Percentiles rank a stretch among this genome's conserved stretches.
Evolutionary conservation across 2,797 vertebrate genomes (phyloP).

Genomic region (Etheostoma nigrum): DNA sequence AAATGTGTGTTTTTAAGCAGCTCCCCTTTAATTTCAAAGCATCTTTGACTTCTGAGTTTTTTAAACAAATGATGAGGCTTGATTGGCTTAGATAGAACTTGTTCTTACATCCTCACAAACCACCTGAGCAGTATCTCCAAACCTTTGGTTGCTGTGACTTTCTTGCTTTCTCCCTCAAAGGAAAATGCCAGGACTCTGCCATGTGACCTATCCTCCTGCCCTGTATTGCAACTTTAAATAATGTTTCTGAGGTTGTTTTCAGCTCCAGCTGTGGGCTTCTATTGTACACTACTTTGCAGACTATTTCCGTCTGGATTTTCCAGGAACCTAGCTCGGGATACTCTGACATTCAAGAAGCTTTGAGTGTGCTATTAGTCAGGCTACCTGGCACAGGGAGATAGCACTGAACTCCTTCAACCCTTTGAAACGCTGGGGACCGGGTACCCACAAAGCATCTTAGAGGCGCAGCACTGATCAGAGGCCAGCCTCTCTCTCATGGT

Average conservation of each 20-base stretch:
- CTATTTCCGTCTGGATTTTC: slow-evolving; percentile 73
- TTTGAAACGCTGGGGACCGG: slow-evolving; percentile 62
- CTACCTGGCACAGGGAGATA: slow-evolving; percentile 80
- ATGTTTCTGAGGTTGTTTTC: slow-evolving; percentile 51
- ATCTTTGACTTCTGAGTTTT: not conserved
- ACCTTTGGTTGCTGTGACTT: not conserved
- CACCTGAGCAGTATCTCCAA: slow-evolving; percentile 12
- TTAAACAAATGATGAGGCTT: not conserved
- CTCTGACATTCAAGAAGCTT: slow-evolving; percentile 79
- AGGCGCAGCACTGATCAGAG: slow-evolving; percentile 55
- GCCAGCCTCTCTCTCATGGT: slow-evolving; percentile 45
- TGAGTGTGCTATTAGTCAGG: slow-evolving; percentile 80
- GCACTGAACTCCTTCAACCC: slow-evolving; percentile 70
- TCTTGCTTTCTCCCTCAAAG: slow-evolving; percentile 8
- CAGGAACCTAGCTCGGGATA: slow-evolving; percentile 61
- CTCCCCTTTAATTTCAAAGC: not conserved
- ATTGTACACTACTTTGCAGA: slow-evolving; percentile 67
- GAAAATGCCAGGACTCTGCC: slow-evolving; percentile 32
- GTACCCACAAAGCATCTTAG: slow-evolving; percentile 70
- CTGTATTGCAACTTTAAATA: slow-evolving; percentile 39
- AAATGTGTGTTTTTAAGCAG: not conserved
- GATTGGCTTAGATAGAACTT: not conserved
- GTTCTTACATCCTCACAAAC: not conserved
- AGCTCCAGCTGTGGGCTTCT: slow-evolving; percentile 54
- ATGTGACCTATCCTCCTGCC: slow-evolving; percentile 37